Conservation (phyloP, 2,888 invertebrate genomes). For the Aspidapion aeneum region DNA sequence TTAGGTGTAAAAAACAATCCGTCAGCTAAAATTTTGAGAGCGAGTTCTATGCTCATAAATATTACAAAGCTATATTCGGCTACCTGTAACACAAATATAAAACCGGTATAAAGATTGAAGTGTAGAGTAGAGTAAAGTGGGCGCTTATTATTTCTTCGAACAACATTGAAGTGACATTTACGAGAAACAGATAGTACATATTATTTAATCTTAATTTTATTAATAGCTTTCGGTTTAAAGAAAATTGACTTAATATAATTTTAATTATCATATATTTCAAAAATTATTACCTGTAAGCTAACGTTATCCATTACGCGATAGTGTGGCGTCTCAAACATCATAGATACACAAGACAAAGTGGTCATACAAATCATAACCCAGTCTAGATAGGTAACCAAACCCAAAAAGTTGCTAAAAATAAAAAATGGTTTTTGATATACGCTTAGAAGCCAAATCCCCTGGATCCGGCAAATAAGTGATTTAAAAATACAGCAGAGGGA, state of each 20-base stretch:
- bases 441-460: slow-evolving; percentile 63
- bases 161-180: no score
- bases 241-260: no score
- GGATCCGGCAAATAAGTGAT: slow-evolving; percentile 96
- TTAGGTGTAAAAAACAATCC: slow-evolving; percentile 99
- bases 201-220: no score
- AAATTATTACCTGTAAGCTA: no score
- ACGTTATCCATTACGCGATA: slow-evolving; percentile 92
- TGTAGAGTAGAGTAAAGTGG: no score
- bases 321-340: slow-evolving; percentile 98
- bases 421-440: not conserved
- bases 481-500: slow-evolving; percentile 88
- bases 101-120: no score
- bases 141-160: no score
- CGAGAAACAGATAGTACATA: no score
- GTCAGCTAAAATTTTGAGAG: slow-evolving; percentile 93
- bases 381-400: slow-evolving; percentile 96
- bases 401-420: slow-evolving; percentile 83
- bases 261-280: no score
- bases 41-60: slow-evolving; percentile 96
- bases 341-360: slow-evolving; percentile 93
- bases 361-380: slow-evolving; percentile 99
- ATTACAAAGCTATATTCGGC: slow-evolving; percentile 98
- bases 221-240: no score
- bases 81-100: no score